phyloP scores from a whole-genome alignment of 2,888 invertebrate species.

The Adelphocoris suturalis region DNA sequence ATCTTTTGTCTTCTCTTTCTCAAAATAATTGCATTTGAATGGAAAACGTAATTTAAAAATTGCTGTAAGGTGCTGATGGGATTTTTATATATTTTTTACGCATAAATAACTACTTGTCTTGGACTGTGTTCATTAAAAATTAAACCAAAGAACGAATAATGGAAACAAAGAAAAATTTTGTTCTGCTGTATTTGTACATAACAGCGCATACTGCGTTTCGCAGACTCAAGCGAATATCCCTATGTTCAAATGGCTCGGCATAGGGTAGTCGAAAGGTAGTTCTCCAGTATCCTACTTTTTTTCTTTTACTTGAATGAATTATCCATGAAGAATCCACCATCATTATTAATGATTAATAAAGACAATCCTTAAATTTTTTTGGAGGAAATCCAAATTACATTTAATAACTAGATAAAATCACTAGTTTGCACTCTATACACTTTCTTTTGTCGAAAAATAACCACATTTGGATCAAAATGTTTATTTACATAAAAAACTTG shows the following conservation, averaged over 20 bases:
- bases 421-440: conserved; percentile 75
- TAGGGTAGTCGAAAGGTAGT: conserved; percentile 31
- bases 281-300: neutral
- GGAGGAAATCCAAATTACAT: conserved; percentile 37
- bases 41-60: neutral
- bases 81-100: neutral
- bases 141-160: neutral
- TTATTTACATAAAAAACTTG: conserved; percentile 65
- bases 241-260: conserved; percentile 48
- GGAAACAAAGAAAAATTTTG: neutral
- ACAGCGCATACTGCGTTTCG: neutral
- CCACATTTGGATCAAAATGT: conserved; percentile 68
- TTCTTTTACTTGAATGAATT: neutral
- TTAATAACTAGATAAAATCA: conserved; percentile 71
- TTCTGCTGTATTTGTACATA: conserved; percentile 6
- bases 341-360: conserved; percentile 37
- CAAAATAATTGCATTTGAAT: neutral
- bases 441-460: conserved; percentile 74
- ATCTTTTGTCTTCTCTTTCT: neutral
- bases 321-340: conserved; percentile 23
- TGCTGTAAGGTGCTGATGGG: neutral
- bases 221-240: conserved; percentile 21
- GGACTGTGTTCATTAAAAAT: neutral
- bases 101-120: neutral
- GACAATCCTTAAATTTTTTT: conserved; percentile 46